Conservation (phyloP, 2,888 invertebrate genomes). For the Aleiodes testaceus region DNA sequence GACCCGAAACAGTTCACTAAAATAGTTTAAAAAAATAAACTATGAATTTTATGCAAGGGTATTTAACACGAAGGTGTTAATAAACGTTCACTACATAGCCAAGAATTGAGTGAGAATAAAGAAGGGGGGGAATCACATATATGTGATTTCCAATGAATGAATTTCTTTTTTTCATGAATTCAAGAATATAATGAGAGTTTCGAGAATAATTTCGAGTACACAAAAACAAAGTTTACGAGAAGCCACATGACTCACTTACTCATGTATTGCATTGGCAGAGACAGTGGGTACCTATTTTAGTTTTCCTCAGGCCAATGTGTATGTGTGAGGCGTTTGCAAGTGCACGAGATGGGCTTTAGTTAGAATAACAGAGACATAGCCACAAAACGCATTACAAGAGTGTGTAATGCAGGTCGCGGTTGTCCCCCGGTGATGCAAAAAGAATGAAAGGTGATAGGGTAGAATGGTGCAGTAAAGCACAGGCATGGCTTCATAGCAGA, state of each 20-base stretch:
- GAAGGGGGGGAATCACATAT: no score
- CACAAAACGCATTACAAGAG: slow-evolving; percentile 42
- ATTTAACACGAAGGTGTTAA: slow-evolving; percentile 42
- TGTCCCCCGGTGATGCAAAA: slow-evolving; percentile 58
- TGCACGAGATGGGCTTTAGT: slow-evolving; percentile 46
- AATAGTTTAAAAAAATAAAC: slow-evolving; percentile 51
- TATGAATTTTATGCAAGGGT: slow-evolving; percentile 9
- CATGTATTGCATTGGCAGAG: slow-evolving; percentile 48
- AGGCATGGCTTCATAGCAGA: neutral
- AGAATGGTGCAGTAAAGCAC: slow-evolving; percentile 17
- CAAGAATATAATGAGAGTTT: no score
- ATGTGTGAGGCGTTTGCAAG: slow-evolving; percentile 47
- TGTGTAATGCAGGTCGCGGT: slow-evolving; percentile 67
- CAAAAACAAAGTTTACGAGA: no score
- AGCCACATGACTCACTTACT: slow-evolving; percentile 40
- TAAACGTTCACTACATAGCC: slow-evolving; percentile 42
- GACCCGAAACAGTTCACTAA: slow-evolving; percentile 53
- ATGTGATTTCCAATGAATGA: no score
- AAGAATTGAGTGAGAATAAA: slow-evolving; percentile 34
- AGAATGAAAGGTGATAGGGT: slow-evolving; percentile 47
- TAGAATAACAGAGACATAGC: slow-evolving; percentile 37
- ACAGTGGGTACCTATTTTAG: slow-evolving; percentile 57
- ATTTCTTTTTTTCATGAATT: no score
- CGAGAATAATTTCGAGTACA: no score
- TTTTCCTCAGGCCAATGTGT: slow-evolving; percentile 37